Evolutionary conservation across 2,888 invertebrate genomes (phyloP).

Genomic region (Metopia argyrocephala): DNA sequence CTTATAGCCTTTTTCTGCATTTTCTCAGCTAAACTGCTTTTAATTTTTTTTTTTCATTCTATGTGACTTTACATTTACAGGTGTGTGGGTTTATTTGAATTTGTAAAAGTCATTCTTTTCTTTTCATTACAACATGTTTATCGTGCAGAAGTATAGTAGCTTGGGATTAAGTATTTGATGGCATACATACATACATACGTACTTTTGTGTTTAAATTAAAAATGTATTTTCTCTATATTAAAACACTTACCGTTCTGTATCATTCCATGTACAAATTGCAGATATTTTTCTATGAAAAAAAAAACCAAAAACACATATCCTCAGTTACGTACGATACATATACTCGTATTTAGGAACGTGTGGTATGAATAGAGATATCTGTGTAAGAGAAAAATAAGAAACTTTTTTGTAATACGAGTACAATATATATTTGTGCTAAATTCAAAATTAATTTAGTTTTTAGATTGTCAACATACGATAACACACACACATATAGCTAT

Average conservation of each 20-base stretch:
- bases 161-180: too few relatives aligned
- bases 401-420: background rate
- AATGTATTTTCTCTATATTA: too few relatives aligned
- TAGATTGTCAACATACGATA: background rate
- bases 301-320: too few relatives aligned
- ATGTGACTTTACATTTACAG: background rate
- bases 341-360: background rate
- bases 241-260: too few relatives aligned
- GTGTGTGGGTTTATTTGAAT: slow-evolving; percentile 12
- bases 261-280: too few relatives aligned
- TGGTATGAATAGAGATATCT: background rate
- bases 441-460: slow-evolving; percentile 8
- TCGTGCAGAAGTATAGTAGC: background rate
- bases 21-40: too few relatives aligned
- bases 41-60: background rate
- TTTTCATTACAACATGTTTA: background rate
- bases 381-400: too few relatives aligned
- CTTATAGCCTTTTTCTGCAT: too few relatives aligned
- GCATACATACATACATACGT: background rate
- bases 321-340: too few relatives aligned
- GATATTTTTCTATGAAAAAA: too few relatives aligned
- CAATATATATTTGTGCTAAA: slow-evolving; percentile 3
- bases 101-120: background rate
- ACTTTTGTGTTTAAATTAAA: too few relatives aligned
- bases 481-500: background rate